Conservation (phyloP, 2,113 vertebrate species). For the Neodontobutis hainanensis region DNA sequence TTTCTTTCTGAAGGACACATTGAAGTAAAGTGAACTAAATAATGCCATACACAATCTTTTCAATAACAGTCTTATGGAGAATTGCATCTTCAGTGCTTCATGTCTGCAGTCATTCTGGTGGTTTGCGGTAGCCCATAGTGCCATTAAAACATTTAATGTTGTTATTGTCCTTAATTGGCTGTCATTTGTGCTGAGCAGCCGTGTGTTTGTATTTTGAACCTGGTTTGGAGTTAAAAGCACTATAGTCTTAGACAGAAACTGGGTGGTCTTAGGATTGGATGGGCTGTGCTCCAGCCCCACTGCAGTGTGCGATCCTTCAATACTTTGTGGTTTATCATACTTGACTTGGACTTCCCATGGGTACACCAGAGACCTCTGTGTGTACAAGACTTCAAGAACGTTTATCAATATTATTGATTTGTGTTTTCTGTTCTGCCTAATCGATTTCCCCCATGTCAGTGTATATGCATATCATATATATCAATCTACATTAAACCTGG, state of each 20-base stretch:
- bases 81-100: slow-evolving; percentile 5
- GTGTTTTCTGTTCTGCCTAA: slow-evolving; percentile 31
- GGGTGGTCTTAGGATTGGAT: slow-evolving; percentile 57
- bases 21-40: slow-evolving; percentile 5
- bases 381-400: slow-evolving; percentile 28
- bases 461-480: not conserved
- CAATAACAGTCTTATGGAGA: slow-evolving; percentile 1
- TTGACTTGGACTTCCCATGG: slow-evolving; percentile 53
- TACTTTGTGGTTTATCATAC: slow-evolving; percentile 64
- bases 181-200: slow-evolving; percentile 5
- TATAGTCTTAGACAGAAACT: slow-evolving; percentile 46
- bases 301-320: slow-evolving; percentile 60
- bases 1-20: slow-evolving; percentile 19
- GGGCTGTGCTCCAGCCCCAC: slow-evolving; percentile 29
- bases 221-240: slow-evolving; percentile 27
- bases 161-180: slow-evolving; percentile 32
- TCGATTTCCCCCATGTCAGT: not conserved
- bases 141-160: slow-evolving; percentile 26
- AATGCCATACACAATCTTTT: slow-evolving; percentile 19
- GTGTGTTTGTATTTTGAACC: slow-evolving; percentile 5
- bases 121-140: slow-evolving; percentile 21
- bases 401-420: slow-evolving; percentile 33
- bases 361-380: slow-evolving; percentile 35
- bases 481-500: not conserved
- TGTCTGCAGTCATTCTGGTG: not conserved